Base-by-base conservation (phyloP, 2,797 vertebrate genomes). In the Mastacembelus armatus region DNA sequence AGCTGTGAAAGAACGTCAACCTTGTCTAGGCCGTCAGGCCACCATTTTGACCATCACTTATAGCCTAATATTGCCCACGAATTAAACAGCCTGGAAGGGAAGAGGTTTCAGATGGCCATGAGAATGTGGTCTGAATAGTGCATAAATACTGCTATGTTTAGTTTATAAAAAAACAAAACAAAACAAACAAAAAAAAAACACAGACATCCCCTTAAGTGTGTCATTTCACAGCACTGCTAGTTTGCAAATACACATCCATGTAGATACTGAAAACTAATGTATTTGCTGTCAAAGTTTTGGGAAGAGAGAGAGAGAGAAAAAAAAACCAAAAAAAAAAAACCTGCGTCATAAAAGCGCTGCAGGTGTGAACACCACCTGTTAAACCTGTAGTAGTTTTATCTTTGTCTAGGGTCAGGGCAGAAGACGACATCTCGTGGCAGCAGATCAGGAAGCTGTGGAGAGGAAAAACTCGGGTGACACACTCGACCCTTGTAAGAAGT, bases 391-490 rank as follows among this genome's bases (percentile, higher is more conserved):
- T 7, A 11, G 51, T 42, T 73, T 22, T 2, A 36, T 57, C 59
- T 58, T 30, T 50, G 65, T 74, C 76, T 52, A 3, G 6, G 54
- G 8, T 44, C 26, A 10, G 6, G 24, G 60, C 0, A 43, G 77
- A 54, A 11, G 74, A 57, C 3, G 11, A 16, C 38, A 5, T 49
- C 78, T 77, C 14, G 0, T 14, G 56, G 38, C 78, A 24, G 77
- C 68, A 39, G 27, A 58, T 85, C 84, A 88, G 83, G 81, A 86
- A 55, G 74, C 87, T 89, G 86, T 69, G 80, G 77, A 88, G 73
- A 90, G n/a, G 77, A 88, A 78, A 88, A 74, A 88, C 74, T 61
- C 7, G 81, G 79, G 82, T 90, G 84, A 89, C 66, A 83, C 38
- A 83, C 80, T 85, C 73, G 66, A 87, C 81, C 84, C 85, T 80